Base-by-base conservation (phyloP, 2,888 invertebrate genomes). In the Harpalus rufipes region DNA sequence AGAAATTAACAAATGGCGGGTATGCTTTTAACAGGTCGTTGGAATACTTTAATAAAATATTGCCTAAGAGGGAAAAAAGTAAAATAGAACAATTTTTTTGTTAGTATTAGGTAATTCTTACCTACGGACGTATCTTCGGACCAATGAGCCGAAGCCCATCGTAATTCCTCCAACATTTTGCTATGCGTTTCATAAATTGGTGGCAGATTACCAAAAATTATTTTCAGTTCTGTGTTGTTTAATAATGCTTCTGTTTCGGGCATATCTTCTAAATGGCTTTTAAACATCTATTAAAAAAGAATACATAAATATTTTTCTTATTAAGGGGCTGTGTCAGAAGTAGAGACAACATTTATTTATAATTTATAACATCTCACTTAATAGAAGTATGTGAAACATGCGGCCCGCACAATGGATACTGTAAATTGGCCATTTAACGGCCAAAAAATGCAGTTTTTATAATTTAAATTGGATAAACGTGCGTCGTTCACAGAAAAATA, bases 1-100 rank as follows among this genome's bases (percentile, higher is more conserved):
- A 99, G 92, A 97, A 99, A 92, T 99, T 99, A 83, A 99, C 96
- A 92, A 98, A 99, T 18, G 98, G 98, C 86, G 99, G 99, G 92
- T 99, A 99, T 0, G 98, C 97, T 91, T 97, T 98, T 87, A 96
- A 94, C 90, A 99, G 93, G 89, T 96, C 97, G 82, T 96, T 95
- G 81, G 96, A 96, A 92, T 97, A 96, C 90, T 96, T 95, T 81
- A 97, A 93, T 90, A 98, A 96, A 88, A 98, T 95, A 89, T 96
- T 95, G 7, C 98, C 99, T 89, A 97, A 41, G 72, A 80, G n/a
- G 3, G 56, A 10, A 56, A n/a, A 56, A 3, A 8, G 10, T 56
- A 56, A 56, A 32, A 5, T 32, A 32, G 32, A 32, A 32, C 32
- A 32, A 32, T 4, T 1, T 32, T 32, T 32, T 32, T 5, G 32